Percentiles rank a stretch among this genome's conserved stretches.
Evolutionary conservation across 92 coral and sea anemone genomes (phyloP).

Genomic region (Epizoanthus scotinus): DNA sequence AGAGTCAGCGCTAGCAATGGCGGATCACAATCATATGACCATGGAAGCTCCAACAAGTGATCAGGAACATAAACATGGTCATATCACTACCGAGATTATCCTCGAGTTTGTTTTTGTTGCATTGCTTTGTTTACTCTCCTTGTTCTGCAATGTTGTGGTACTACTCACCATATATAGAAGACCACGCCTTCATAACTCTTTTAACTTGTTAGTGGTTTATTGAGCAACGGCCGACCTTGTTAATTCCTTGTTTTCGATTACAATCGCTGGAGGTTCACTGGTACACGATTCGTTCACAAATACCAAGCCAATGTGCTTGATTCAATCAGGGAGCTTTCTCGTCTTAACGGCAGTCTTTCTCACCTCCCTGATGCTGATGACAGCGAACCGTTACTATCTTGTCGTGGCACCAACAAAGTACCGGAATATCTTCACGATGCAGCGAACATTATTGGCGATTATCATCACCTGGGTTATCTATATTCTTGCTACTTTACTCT

Average conservation of each 20-base stretch:
- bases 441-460: neutral
- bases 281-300: neutral
- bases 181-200: constrained; percentile 7
- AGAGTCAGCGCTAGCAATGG: neutral
- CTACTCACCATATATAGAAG: neutral
- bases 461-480: neutral
- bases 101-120: neutral
- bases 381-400: neutral
- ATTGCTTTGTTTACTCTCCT: neutral
- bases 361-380: neutral
- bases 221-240: neutral
- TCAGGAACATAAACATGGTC: neutral
- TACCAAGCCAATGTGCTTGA: neutral
- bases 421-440: neutral
- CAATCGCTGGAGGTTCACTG: neutral
- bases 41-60: no score
- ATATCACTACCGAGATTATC: neutral
- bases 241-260: neutral
- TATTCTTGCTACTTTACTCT: neutral
- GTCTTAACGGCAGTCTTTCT: neutral
- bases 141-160: neutral
- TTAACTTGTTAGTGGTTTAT: neutral
- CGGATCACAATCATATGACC: neutral
- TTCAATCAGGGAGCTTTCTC: neutral
- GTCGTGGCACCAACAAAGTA: neutral